A percentile compares a stretch with the other conserved stretches of the same genome.
phyloP scores from a whole-genome alignment of 2,888 invertebrate genomes.

The Scaptomyza cyrtandrae region DNA sequence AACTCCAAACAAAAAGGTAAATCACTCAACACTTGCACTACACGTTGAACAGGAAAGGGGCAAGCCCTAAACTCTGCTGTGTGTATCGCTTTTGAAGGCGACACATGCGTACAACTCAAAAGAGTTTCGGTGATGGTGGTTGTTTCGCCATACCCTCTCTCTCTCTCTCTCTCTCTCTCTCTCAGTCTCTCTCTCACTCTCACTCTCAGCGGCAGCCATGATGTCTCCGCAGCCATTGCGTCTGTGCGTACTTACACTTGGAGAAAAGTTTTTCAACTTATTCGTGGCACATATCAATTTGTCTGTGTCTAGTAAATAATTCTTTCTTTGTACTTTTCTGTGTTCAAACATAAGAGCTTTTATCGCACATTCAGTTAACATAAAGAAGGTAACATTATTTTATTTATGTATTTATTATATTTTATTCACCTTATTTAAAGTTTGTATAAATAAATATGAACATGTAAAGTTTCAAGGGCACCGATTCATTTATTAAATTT shows the following conservation, averaged over 20 bases:
- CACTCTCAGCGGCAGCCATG: conserved; percentile 47
- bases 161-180: conserved; percentile 26
- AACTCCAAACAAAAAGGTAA: not conserved
- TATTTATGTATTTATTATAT: too few species aligned
- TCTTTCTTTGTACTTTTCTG: too few species aligned
- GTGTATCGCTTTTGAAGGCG: conserved; percentile 44
- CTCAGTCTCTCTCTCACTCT: conserved; percentile 29
- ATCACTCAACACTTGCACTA: not conserved
- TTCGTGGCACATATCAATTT: not conserved
- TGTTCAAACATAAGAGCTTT: too few species aligned
- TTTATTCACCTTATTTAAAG: too few species aligned
- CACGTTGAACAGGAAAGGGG: conserved; percentile 16
- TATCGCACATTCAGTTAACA: too few species aligned
- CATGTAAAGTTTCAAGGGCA: too few species aligned
- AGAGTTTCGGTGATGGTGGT: conserved; percentile 3
- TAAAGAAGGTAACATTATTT: too few species aligned
- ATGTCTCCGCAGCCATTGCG: conserved; percentile 46
- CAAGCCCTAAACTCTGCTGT: conserved; percentile 40
- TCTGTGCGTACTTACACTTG: conserved; percentile 50
- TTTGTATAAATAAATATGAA: too few species aligned
- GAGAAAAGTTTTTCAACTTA: conserved; percentile 18
- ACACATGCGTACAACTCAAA: conserved; percentile 67
- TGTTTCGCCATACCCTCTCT: conserved; percentile 54
- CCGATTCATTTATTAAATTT: too few species aligned
- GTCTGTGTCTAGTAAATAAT: too few species aligned